Conservation (phyloP, 2,113 vertebrate species). For the Proterorhinus semilunaris region DNA sequence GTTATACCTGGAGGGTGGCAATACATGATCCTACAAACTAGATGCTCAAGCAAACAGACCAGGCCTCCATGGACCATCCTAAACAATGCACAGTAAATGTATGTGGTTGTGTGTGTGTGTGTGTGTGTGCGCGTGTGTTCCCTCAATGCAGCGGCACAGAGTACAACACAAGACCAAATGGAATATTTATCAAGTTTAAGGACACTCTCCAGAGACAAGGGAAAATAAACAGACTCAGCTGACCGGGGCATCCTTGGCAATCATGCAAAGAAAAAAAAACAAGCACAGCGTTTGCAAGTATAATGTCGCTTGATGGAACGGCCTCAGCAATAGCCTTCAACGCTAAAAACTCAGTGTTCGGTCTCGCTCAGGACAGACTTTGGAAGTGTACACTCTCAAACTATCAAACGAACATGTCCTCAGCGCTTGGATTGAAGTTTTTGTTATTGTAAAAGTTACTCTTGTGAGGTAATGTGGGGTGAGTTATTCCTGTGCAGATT, state of each 20-base stretch:
- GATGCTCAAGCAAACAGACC: conserved; percentile 27
- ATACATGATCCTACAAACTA: conserved; percentile 56
- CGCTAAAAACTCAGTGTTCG: conserved; percentile 27
- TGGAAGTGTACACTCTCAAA: too few relatives aligned
- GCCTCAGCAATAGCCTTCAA: conserved; percentile 35
- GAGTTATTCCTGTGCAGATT: conserved; percentile 18
- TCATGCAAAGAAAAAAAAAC: conserved; percentile 58
- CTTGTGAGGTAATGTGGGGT: not conserved
- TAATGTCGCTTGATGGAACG: conserved; percentile 55
- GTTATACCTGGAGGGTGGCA: conserved; percentile 49
- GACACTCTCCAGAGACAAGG: conserved; percentile 59
- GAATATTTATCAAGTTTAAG: conserved; percentile 67
- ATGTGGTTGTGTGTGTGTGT: not conserved
- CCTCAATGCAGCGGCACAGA: conserved; percentile 24
- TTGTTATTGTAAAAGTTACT: not conserved
- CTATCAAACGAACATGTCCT: not conserved
- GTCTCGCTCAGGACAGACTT: conserved; percentile 23
- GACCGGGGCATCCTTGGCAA: conserved; percentile 55
- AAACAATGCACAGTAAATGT: conserved; percentile 24
- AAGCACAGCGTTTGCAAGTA: conserved; percentile 57
- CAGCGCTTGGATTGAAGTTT: not conserved
- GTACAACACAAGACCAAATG: conserved; percentile 64
- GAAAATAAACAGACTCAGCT: conserved; percentile 68
- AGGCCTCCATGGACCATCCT: conserved; percentile 11
- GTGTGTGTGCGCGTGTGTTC: not conserved